These are phyloP conservation scores for Plebejus argus DNA, from an alignment of 2,888 invertebrate species.

Conservation along the genomic window DNA sequence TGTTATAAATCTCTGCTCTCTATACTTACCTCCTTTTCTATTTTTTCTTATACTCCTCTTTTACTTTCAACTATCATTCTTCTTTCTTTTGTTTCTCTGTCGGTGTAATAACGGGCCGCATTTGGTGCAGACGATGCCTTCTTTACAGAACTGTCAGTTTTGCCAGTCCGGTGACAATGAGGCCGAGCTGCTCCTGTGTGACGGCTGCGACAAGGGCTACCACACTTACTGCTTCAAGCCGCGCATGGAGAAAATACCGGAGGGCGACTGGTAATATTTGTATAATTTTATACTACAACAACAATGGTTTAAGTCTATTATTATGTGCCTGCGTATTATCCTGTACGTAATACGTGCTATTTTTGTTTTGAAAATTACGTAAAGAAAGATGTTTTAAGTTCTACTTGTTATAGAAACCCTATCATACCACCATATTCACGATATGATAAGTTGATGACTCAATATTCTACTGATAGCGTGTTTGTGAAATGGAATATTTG, in stretches of 20 bases:
- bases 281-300: background rate
- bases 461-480: too few species aligned
- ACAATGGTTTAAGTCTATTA: too few species aligned
- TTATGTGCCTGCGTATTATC: too few species aligned
- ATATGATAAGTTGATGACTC: too few species aligned
- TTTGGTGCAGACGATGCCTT: constrained; percentile 31
- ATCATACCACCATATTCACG: too few species aligned
- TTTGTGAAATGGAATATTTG: too few species aligned
- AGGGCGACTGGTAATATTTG: constrained; percentile 94
- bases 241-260: constrained; percentile 96
- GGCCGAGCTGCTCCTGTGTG: constrained; percentile 95
- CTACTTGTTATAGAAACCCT: too few species aligned
- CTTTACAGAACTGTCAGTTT: constrained; percentile 95
- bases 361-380: too few species aligned
- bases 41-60: background rate
- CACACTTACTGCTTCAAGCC: constrained; percentile 99
- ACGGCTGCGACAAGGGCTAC: constrained; percentile 98
- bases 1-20: background rate
- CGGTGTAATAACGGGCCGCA: constrained; percentile 17
- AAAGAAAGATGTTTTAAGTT: too few species aligned
- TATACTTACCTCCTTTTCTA: background rate
- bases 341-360: too few species aligned
- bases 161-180: constrained; percentile 98
- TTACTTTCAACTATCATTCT: background rate
- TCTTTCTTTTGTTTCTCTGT: background rate